Conservation (phyloP, 2,888 invertebrate genomes). For the Cacoxenus indagator region DNA sequence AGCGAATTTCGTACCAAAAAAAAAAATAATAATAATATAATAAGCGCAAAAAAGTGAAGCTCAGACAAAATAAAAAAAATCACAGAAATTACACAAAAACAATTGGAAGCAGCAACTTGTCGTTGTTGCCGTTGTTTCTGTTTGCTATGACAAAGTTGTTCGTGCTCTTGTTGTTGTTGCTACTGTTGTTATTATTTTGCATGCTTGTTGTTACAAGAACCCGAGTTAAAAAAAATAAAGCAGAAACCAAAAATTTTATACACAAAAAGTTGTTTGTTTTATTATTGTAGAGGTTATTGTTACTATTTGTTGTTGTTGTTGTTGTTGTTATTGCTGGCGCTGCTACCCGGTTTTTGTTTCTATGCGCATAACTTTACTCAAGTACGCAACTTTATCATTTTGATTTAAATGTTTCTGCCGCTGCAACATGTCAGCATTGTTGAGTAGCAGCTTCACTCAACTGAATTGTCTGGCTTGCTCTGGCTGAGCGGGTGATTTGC, state of each 20-base stretch:
- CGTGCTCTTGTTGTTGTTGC: constrained; percentile 45
- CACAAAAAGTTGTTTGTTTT: constrained; percentile 18
- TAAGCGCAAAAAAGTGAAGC: neutral
- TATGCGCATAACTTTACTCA: constrained; percentile 62
- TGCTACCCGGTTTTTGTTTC: constrained; percentile 29
- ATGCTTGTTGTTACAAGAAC: constrained; percentile 50
- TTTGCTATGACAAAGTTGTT: constrained; percentile 19
- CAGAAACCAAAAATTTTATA: constrained; percentile 17
- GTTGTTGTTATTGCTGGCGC: constrained; percentile 29
- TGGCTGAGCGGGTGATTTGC: neutral
- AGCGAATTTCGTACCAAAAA: neutral
- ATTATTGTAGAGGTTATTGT: neutral
- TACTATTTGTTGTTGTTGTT: constrained; percentile 4
- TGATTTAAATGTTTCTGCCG: constrained; percentile 65
- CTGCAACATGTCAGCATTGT: constrained; percentile 38
- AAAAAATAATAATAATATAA: neutral
- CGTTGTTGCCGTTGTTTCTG: too few relatives aligned
- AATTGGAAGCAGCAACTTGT: neutral
- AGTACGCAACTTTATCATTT: constrained; percentile 69
- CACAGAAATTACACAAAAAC: neutral
- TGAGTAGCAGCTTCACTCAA: neutral
- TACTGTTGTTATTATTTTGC: constrained; percentile 57
- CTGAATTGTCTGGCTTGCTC: neutral
- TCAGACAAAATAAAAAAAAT: constrained; percentile 3
- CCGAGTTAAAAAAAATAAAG: constrained; percentile 6